Conservation (phyloP, 2,888 invertebrate genomes). For the Drosophila bunnanda region DNA sequence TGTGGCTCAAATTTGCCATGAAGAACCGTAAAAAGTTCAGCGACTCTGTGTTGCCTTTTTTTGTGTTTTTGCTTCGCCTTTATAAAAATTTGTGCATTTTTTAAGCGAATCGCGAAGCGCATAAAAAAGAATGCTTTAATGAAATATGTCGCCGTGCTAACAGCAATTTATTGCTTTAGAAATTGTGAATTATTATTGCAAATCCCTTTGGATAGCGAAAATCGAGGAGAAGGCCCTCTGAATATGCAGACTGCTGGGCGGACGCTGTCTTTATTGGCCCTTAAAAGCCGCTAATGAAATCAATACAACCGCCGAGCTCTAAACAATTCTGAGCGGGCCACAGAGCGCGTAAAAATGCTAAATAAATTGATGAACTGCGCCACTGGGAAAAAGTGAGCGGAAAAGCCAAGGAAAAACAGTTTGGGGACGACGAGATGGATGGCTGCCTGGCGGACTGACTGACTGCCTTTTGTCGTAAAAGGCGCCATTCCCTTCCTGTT, state of each 20-base stretch:
- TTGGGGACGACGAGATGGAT: constrained; percentile 34
- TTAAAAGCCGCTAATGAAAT: constrained; percentile 71
- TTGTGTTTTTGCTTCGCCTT: neutral
- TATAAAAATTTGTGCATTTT: constrained; percentile 32
- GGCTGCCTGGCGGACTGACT: constrained; percentile 39
- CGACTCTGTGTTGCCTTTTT: constrained; percentile 7
- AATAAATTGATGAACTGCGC: constrained; percentile 75
- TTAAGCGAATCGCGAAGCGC: neutral
- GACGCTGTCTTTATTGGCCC: constrained; percentile 48
- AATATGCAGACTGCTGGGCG: constrained; percentile 47
- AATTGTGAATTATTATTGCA: constrained; percentile 31
- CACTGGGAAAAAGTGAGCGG: constrained; percentile 29
- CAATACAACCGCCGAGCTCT: constrained; percentile 64
- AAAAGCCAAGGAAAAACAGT: constrained; percentile 37
- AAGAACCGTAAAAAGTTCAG: constrained; percentile 37
- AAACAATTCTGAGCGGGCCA: constrained; percentile 53
- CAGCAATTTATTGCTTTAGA: constrained; percentile 32
- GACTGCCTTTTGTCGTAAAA: constrained; percentile 58
- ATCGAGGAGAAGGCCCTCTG: constrained; percentile 15
- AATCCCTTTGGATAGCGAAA: constrained; percentile 19
- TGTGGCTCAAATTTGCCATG: constrained; percentile 30
- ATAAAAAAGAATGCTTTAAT: constrained; percentile 7
- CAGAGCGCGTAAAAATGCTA: constrained; percentile 69
- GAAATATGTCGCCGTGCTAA: constrained; percentile 9
- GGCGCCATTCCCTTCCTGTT: constrained; percentile 46